Evolutionary conservation across 2,888 invertebrate species (phyloP).

Genomic region (Sarcophaga rosellei): DNA sequence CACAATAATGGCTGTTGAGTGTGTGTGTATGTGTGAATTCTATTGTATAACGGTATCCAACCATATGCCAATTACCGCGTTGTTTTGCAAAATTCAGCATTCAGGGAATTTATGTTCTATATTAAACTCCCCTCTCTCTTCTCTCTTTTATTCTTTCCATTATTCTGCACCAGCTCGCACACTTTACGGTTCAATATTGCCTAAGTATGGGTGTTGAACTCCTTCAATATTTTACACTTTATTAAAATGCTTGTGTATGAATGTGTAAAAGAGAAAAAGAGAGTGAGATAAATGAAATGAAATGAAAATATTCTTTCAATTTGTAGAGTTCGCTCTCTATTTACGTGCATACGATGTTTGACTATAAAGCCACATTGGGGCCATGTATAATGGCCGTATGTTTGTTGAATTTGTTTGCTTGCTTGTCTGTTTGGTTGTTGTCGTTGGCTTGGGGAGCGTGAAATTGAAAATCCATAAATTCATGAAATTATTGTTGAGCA

Average conservation of each 20-base stretch:
- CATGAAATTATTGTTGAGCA: conserved; percentile 70
- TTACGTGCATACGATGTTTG: neutral
- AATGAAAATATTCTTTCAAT: neutral
- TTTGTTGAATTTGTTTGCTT: neutral
- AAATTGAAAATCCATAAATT: conserved; percentile 73
- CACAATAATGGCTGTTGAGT: neutral
- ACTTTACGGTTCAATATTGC: no score
- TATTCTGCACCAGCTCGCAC: neutral
- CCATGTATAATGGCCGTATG: conserved; percentile 34
- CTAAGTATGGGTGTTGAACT: neutral
- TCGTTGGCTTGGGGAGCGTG: conserved; percentile 51
- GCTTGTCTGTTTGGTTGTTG: neutral
- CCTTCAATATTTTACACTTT: conserved; percentile 60
- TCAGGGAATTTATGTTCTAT: conserved; percentile 56
- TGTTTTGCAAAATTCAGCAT: conserved; percentile 59
- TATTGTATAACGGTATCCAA: conserved; percentile 49
- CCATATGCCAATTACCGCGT: conserved; percentile 65
- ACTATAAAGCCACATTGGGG: conserved; percentile 52
- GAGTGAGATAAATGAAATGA: no score
- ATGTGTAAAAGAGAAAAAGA: neutral
- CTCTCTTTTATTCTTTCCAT: neutral
- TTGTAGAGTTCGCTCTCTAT: neutral
- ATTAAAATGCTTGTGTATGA: conserved; percentile 55
- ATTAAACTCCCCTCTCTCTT: conserved; percentile 39
- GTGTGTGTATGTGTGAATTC: conserved; percentile 26